Percentiles rank a stretch among this genome's conserved stretches.
Conservation (phyloP, 1,140 invertebrate species). For the Drosophila sp. region DNA sequence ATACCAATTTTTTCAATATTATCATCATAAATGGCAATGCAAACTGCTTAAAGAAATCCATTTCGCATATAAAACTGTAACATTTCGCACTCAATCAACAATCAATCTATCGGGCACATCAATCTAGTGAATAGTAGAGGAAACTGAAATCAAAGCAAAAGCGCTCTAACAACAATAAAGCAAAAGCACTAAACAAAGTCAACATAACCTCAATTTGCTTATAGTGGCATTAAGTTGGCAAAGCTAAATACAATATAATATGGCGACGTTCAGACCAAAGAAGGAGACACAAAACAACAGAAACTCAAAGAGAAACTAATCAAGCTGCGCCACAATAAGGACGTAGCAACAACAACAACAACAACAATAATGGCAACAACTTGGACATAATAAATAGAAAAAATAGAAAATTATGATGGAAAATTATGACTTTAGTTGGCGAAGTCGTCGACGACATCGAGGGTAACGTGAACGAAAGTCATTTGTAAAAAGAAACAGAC, state of each 20-base stretch:
- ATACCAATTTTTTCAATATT: conserved; percentile 2
- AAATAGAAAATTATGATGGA: conserved; percentile 69
- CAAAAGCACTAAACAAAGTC: conserved; percentile 64
- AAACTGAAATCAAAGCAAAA: conserved; percentile 49
- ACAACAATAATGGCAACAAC: conserved; percentile 36
- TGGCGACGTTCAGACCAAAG: conserved; percentile 7
- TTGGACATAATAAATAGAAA: conserved; percentile 64
- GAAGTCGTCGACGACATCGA: conserved; percentile 25
- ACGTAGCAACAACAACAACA: too few relatives aligned
- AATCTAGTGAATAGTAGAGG: conserved; percentile 50
- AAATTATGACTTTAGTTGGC: conserved; percentile 70
- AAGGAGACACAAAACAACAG: conserved; percentile 19
- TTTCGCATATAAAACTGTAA: conserved; percentile 44
- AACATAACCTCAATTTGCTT: conserved; percentile 71
- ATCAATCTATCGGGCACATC: conserved; percentile 60
- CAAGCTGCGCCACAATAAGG: conserved; percentile 52
- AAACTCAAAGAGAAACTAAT: conserved; percentile 65
- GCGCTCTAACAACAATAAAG: conserved; percentile 30
- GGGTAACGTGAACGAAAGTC: conserved; percentile 69
- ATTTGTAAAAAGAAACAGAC: conserved; percentile 58
- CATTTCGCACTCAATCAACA: conserved; percentile 63
- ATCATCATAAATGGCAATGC: conserved; percentile 23
- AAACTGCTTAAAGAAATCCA: conserved; percentile 14
- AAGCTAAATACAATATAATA: conserved; percentile 49
- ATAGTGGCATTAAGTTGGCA: conserved; percentile 43